Evolutionary conservation across 1,140 invertebrate species (phyloP).

Genomic region (Elysia chlorotica): DNA sequence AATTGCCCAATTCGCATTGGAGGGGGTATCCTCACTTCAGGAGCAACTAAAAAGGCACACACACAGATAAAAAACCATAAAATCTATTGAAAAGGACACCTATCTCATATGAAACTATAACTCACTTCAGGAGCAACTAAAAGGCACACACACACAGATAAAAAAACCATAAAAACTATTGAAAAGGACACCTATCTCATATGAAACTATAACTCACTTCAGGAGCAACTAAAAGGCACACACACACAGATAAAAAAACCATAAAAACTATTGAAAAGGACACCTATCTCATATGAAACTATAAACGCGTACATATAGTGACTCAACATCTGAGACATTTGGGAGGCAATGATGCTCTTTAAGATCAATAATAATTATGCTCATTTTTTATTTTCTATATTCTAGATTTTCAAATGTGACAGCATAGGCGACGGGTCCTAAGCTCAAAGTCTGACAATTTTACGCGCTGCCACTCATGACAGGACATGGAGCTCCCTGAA

Average conservation of each 20-base stretch:
- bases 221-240: background rate
- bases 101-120: background rate
- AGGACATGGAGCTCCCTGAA: no score
- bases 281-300: background rate
- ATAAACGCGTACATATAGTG: no score
- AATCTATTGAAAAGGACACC: background rate
- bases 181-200: background rate
- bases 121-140: background rate
- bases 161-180: background rate
- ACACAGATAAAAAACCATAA: background rate
- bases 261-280: background rate
- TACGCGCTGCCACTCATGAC: no score
- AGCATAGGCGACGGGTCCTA: no score
- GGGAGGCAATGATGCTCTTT: no score
- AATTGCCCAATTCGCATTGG: conserved; percentile 44
- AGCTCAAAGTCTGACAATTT: no score
- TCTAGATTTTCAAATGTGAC: no score
- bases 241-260: background rate
- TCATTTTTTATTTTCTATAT: no score
- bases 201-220: background rate
- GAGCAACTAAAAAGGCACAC: conserved; percentile 38
- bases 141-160: background rate
- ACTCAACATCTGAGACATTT: no score
- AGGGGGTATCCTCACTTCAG: conserved; percentile 43
- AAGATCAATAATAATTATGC: no score